Base-by-base conservation (phyloP, 2,888 invertebrate genomes). In the Sesamia inferens region DNA sequence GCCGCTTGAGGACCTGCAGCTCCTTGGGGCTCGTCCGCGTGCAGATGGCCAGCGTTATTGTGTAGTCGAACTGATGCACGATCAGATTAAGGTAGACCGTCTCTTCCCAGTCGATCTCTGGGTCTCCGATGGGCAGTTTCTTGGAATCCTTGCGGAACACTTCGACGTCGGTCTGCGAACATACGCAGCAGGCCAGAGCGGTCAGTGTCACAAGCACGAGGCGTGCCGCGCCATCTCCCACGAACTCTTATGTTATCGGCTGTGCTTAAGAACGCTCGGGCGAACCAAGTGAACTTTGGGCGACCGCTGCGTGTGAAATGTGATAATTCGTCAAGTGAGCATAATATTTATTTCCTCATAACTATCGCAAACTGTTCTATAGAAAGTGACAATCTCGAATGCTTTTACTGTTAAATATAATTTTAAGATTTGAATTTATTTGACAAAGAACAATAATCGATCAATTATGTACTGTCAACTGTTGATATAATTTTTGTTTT, bases 21-120 rank as follows among this genome's bases (percentile, higher is more conserved):
- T 99, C 99, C 96, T 99, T 99, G 76, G 99, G 99, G 91, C 99
- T 99, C 85, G 99, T 99, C 91, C 99, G 97, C 81, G 99, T 99
- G 96, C 99, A 99, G 90, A 99, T 99, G 84, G 99, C 99, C 93
- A 99, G 97, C 62, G 99, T 99, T 78, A 99, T 97, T 78, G 98
- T 99, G 96, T 99, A 99, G 94, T 99, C 99, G 96, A 99, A 99
- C 97, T 99, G 99, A 96, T 99, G 99, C 92, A 99, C 98, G 89
- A 99, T 98, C 93, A 99, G 97, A 96, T 99, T 99, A 86, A 99
- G 97, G 96, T 99, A 99, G 83, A 99, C 99, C 74, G 99, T 99
- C 96, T 99, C 99, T 96, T 99, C 99, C 99, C 99, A 99, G 96
- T 99, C 99, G 89, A 99, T 98, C 91, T 98, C 98, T 61, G 98